A percentile compares a stretch with the other conserved stretches of the same genome.
phyloP scores from a whole-genome alignment of 2,797 vertebrate species.

The Centropyge bicolor region DNA sequence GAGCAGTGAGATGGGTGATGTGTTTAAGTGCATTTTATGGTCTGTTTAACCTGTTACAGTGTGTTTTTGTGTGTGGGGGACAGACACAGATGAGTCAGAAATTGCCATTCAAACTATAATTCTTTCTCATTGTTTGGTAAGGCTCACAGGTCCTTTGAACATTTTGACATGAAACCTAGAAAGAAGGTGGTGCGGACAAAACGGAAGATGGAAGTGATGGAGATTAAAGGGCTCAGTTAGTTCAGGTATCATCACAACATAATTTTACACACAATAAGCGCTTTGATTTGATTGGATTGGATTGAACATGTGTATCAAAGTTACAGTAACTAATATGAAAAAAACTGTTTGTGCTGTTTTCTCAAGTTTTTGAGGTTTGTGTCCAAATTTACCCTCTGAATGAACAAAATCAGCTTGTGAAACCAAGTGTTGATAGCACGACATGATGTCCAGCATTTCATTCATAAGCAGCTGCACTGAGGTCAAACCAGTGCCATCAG shows the following conservation, averaged over 20 bases:
- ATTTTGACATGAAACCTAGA: not conserved
- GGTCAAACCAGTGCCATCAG: slow-evolving; percentile 23
- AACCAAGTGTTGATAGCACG: not conserved
- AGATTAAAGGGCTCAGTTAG: not conserved
- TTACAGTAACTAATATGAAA: not conserved
- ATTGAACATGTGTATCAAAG: not conserved
- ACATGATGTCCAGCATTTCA: slow-evolving; percentile 5
- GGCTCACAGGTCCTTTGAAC: not conserved
- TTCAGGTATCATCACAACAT: not conserved
- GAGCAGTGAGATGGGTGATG: slow-evolving; percentile 23
- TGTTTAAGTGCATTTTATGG: slow-evolving; percentile 10
- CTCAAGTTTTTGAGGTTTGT: not conserved
- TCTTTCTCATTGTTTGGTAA: not conserved
- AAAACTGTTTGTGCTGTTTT: not conserved
- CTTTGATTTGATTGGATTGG: not conserved
- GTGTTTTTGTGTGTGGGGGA: not conserved
- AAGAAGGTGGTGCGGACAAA: not conserved
- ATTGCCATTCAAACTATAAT: not conserved
- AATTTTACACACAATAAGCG: not conserved
- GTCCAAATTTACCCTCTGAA: not conserved
- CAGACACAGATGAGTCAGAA: not conserved
- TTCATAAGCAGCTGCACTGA: slow-evolving; percentile 22
- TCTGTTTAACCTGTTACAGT: not conserved
- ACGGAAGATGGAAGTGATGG: not conserved
- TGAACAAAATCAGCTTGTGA: not conserved